These are phyloP conservation scores for Callionymus lyra DNA, from an alignment of 2,113 vertebrate species.

Conservation along the genomic window DNA sequence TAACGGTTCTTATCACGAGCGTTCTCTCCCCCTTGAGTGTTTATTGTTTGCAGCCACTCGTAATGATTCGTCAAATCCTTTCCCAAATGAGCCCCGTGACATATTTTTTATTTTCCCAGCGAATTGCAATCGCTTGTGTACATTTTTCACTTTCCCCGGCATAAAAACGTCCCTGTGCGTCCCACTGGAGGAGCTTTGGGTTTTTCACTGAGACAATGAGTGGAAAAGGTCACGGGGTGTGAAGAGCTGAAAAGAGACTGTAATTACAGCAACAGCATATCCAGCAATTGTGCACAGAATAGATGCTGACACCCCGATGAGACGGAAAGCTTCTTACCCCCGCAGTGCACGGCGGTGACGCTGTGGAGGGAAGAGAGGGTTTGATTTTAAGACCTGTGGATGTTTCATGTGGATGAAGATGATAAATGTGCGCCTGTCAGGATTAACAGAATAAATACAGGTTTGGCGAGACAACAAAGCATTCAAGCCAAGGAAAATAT, in stretches of 20 bases:
- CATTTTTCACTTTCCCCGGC: constrained; percentile 17
- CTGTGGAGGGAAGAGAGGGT: background rate
- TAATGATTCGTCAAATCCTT: constrained; percentile 13
- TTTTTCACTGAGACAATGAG: constrained; percentile 39
- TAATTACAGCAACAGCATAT: constrained; percentile 47
- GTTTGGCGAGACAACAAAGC: too few species aligned
- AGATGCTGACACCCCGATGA: constrained; percentile 31
- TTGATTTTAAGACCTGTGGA: too few species aligned
- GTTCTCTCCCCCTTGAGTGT: constrained; percentile 31
- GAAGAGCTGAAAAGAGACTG: constrained; percentile 33
- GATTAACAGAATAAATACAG: too few species aligned
- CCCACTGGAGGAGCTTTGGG: constrained; percentile 14
- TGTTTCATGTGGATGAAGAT: too few species aligned
- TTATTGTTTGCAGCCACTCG: constrained; percentile 19
- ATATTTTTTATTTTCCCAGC: constrained; percentile 1
- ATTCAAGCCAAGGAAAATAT: too few species aligned
- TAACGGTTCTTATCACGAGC: constrained; percentile 43
- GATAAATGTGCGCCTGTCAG: too few species aligned
- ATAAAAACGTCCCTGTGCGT: constrained; percentile 26
- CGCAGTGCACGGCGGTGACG: constrained; percentile 14
- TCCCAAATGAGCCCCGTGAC: constrained; percentile 5
- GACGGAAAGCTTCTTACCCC: constrained; percentile 16
- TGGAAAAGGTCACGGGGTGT: constrained; percentile 51
- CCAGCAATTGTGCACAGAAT: constrained; percentile 33
- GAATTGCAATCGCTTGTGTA: background rate